Evolutionary conservation across 2,797 vertebrate species (phyloP), one percentile per base, ranked within the genome.

Genomic region (Sebastolobus alascanus): DNA sequence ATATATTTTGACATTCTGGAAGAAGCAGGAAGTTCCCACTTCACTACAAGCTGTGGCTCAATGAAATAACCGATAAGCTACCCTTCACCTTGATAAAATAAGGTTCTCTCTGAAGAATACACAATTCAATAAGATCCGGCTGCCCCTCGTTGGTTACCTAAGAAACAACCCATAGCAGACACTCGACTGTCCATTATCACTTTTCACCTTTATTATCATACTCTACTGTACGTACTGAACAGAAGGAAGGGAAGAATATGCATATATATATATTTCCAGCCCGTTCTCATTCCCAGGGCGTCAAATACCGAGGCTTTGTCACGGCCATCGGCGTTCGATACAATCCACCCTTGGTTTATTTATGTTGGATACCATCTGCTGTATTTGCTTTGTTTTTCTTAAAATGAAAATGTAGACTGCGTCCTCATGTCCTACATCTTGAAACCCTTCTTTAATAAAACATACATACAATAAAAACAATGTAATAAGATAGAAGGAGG

Each of bases 351-450:
- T 40, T 54, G 25, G 52, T 54, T 46, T 46, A 46, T 46, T 46
- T 46, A 54, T 54, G 52, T 56, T 13, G 54, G 54, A 56, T 56
- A 56, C 22, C 5, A 25, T 55, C 54, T 56, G 54, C 22, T 27
- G 11, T 55, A 0, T 56, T 56, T 6, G 11, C 3, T 56, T 56
- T 54, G 52, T 22, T 22, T n/a, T 54, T 54, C n/a, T 46, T 54
- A 2, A 54, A 22, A 55, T 55, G 1, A 55, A 56, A 55, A 55
- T 55, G 54, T 12, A 25, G 54, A 55, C 54, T 13, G 12, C 54
- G 12, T 13, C 22, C 10, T 54, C 52, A 54, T 1, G 22, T 0
- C 1, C 0, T 46, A 46, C 43, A 46, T 46, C 0, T 4, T 20
- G 43, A 46, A 46, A 18, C 43, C 43, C 43, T 18, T 18, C 16